A percentile compares a stretch with the other conserved stretches of the same genome.
phyloP scores from a whole-genome alignment of 1,140 invertebrate species.

The Drosophila trapezifrons region DNA sequence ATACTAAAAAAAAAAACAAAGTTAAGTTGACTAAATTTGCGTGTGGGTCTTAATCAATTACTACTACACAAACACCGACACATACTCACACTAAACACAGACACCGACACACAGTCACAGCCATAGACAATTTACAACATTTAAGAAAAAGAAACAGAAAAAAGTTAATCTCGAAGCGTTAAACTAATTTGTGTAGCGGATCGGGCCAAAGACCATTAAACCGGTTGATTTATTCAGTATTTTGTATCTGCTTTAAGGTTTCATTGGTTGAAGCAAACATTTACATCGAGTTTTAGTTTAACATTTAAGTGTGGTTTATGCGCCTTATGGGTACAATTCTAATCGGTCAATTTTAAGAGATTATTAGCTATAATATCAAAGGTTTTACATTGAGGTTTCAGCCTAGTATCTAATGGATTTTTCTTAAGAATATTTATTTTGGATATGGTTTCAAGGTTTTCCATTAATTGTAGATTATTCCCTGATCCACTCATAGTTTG shows the following conservation, averaged over 20 bases:
- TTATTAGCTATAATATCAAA: not conserved
- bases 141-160: constrained; percentile 33
- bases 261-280: constrained; percentile 56
- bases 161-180: constrained; percentile 63
- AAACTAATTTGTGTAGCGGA: constrained; percentile 72
- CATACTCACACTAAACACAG: constrained; percentile 37
- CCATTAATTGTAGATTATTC: not conserved
- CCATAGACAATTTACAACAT: constrained; percentile 41
- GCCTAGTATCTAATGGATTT: not conserved
- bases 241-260: constrained; percentile 43
- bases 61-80: constrained; percentile 49
- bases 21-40: constrained; percentile 63
- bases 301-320: constrained; percentile 20
- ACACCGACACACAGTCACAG: constrained; percentile 29
- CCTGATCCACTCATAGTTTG: not conserved
- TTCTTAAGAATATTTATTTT: not conserved
- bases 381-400: not conserved
- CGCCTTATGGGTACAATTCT: not conserved
- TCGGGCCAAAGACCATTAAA: constrained; percentile 54
- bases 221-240: constrained; percentile 56
- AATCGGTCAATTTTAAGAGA: not conserved
- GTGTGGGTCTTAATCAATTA: constrained; percentile 68
- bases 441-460: constrained; percentile 1
- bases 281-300: constrained; percentile 30
- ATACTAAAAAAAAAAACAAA: constrained; percentile 48